A percentile compares a stretch with the other conserved stretches of the same genome.
phyloP scores from a whole-genome alignment of 2,797 vertebrate species.

The Eurystomus glaucurus region DNA sequence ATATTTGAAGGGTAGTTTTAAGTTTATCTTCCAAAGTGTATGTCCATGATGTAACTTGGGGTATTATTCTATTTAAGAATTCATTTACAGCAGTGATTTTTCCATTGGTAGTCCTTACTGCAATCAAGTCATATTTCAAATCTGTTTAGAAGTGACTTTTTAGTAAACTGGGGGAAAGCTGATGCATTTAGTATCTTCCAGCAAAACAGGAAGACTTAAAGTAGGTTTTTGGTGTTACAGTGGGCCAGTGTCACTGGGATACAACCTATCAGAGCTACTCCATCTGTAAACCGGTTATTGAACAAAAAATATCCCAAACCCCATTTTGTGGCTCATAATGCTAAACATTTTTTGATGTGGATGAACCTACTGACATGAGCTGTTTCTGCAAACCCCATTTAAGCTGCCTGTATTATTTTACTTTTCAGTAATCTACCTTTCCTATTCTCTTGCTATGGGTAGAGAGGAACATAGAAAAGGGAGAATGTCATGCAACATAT shows the following conservation, averaged over 20 bases:
- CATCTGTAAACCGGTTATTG: not conserved
- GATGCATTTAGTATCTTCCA: not conserved
- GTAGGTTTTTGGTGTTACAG: not conserved
- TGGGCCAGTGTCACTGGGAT: not conserved
- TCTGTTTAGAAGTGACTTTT: not conserved
- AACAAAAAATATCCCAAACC: not conserved
- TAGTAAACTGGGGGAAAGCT: not conserved
- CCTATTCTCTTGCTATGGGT: not conserved
- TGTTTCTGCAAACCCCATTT: conserved; percentile 15
- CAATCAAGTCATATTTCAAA: not conserved
- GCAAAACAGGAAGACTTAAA: not conserved
- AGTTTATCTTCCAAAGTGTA: not conserved
- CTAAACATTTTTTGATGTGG: not conserved
- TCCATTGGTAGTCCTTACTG: not conserved
- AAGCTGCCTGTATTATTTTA: not conserved
- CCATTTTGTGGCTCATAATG: not conserved
- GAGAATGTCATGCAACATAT: not conserved
- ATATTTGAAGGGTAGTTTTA: not conserved
- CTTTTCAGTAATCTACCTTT: conserved; percentile 22
- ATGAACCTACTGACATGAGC: not conserved
- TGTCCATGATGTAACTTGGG: not conserved
- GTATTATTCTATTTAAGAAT: not conserved
- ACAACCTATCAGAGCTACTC: not conserved
- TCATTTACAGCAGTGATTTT: not conserved
- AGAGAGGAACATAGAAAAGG: not conserved